Conservation (phyloP, 53 echinoderm and acorn worm genomes). For the Astropecten irregularis region DNA sequence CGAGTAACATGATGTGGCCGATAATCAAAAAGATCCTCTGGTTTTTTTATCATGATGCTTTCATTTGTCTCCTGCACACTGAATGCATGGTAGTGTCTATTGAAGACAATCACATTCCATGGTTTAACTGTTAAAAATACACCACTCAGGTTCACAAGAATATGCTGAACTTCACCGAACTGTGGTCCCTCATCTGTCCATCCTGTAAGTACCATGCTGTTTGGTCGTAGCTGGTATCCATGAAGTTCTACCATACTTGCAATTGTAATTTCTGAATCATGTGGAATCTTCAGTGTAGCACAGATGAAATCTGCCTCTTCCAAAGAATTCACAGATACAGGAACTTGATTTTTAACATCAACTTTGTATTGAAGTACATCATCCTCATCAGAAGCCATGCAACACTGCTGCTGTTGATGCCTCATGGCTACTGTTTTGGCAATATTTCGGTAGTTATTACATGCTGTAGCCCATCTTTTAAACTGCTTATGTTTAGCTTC, state of each 20-base stretch:
- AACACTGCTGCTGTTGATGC: conserved; percentile 47
- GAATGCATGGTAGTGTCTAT: background rate
- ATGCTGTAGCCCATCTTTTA: conserved; percentile 52
- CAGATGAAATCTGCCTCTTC: background rate
- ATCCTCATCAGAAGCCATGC: background rate
- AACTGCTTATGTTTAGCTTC: conserved; percentile 62
- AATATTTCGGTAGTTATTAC: conserved; percentile 52
- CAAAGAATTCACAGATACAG: background rate
- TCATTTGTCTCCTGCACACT: background rate
- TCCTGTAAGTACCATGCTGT: conserved; percentile 18
- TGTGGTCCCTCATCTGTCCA: conserved; percentile 42
- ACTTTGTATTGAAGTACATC: background rate
- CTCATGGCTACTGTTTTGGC: conserved; percentile 48
- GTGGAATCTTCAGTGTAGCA: background rate
- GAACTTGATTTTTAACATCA: conserved; percentile 22
- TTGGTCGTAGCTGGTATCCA: conserved; percentile 19
- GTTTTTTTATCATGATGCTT: background rate
- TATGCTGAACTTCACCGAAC: background rate
- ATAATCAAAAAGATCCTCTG: conserved; percentile 3
- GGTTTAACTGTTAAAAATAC: background rate
- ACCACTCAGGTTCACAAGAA: background rate
- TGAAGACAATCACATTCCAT: background rate
- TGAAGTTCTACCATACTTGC: background rate
- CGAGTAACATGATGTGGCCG: conserved; percentile 3
- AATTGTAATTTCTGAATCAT: background rate